Base-by-base conservation (phyloP, 2,888 invertebrate species). In the Synergus gifuensis region DNA sequence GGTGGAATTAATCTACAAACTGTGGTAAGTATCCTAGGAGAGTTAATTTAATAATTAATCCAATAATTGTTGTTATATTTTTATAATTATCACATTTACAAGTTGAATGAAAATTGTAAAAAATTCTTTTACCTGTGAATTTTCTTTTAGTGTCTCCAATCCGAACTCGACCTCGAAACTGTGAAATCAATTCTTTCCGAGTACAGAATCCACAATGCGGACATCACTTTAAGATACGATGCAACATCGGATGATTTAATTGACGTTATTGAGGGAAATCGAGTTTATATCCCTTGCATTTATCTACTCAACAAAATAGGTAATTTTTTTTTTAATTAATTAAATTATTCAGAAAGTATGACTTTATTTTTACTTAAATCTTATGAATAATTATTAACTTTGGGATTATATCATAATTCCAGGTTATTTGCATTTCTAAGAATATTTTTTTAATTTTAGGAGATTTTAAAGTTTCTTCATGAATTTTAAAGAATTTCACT, bases 281-380 rank as follows among this genome's bases (percentile, higher is more conserved):
- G 99, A 82, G 97, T 99, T 87, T 99, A 99, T 92, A 95, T 99
- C 86, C 99, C 99, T 2, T 99, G 99, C 93, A 98, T 99, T 93
- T 99, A 99, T 93, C 94, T 99, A 85, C 95, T 99, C 76, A 99
- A 99, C 93, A 99, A 99, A 94, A 99, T 99, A 90, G 98, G 98
- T 96, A 90, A 73, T 73, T 73, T 18, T 36, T 36, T 36, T 76
- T n/a, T 40, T 36, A n/a, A 22, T 28, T 28, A 44, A 60, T 16
- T n/a, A 54, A 78, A 40, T 54, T 54, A 67, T 28, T 63, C 73
- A 16, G 5, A 14, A 49, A 44, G 11, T 9, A 0, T 44, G 11
- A 44, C 42, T 44, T 28, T 28, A 1, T 28, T 28, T 28, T 28
- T n/a, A n/a, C n/a, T n/a, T n/a, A n/a, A n/a, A n/a, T n/a, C n/a